Conservation (phyloP, 2,888 invertebrate species). For the Iselma pallidipennis region DNA sequence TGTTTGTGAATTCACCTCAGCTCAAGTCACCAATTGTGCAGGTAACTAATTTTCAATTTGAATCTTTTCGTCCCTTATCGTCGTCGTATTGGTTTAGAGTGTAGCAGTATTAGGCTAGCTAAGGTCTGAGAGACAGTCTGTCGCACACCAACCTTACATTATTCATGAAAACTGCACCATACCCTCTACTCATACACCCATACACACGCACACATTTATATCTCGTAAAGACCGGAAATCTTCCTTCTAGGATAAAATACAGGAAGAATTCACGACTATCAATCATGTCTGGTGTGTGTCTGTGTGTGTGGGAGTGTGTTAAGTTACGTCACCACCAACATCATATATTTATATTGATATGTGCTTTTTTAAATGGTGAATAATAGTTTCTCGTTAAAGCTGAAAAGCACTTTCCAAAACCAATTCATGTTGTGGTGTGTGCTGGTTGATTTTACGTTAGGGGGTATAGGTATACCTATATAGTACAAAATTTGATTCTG, state of each 20-base stretch:
- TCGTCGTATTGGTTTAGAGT: constrained; percentile 25
- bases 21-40: constrained; percentile 43
- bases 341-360: constrained; percentile 7
- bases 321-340: neutral
- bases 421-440: constrained; percentile 11
- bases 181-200: constrained; percentile 31
- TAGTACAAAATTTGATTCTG: constrained; percentile 8
- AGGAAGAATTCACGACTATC: constrained; percentile 35
- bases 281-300: constrained; percentile 27
- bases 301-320: too few species aligned
- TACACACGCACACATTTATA: constrained; percentile 41
- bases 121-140: constrained; percentile 47
- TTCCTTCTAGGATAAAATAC: constrained; percentile 24
- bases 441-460: constrained; percentile 14
- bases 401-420: constrained; percentile 9
- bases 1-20: constrained; percentile 38
- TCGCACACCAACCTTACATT: constrained; percentile 53
- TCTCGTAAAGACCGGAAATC: constrained; percentile 45
- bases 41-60: constrained; percentile 56
- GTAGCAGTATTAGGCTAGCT: neutral
- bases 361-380: constrained; percentile 14
- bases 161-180: constrained; percentile 55
- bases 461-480: constrained; percentile 3
- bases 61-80: constrained; percentile 50
- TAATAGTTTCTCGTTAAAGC: constrained; percentile 18